Evolutionary conservation across 2,888 invertebrate genomes (phyloP).

Genomic region (Mythimna vitellina): DNA sequence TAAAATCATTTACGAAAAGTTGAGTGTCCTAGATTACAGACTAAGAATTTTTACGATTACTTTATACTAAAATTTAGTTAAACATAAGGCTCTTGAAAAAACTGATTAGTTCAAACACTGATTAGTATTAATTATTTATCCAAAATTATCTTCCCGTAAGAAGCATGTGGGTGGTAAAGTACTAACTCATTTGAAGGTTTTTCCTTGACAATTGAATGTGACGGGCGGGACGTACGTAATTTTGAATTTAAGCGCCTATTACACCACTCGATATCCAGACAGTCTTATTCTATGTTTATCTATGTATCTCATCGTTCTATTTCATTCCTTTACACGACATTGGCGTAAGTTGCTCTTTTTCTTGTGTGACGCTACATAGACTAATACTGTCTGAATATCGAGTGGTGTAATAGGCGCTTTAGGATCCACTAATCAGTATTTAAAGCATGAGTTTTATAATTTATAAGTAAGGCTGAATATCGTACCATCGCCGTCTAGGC

Average conservation of each 20-base stretch:
- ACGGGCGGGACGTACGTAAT: not conserved
- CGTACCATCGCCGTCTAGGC: conserved; percentile 39
- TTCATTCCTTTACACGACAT: too few relatives aligned
- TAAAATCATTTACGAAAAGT: conserved; percentile 22
- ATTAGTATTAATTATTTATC: not conserved
- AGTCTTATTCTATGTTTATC: too few relatives aligned
- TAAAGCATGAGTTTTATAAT: not conserved
- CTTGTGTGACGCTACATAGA: too few relatives aligned
- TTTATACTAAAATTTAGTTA: not conserved
- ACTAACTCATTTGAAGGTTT: not conserved
- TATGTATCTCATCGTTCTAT: too few relatives aligned
- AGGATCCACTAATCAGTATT: not conserved
- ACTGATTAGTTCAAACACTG: not conserved
- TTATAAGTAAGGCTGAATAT: not conserved
- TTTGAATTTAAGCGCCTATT: not conserved
- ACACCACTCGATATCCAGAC: too few relatives aligned
- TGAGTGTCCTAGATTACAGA: conserved; percentile 9
- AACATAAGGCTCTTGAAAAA: not conserved
- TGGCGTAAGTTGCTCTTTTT: too few relatives aligned
- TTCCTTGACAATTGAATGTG: not conserved
- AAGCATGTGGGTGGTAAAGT: not conserved
- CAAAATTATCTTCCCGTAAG: not conserved
- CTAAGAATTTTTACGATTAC: not conserved
- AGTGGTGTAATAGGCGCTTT: too few relatives aligned
- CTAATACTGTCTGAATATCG: too few relatives aligned